Evolutionary conservation across 2,113 vertebrate genomes (phyloP), one percentile per base, ranked within the genome.

Genomic region (Callithrix jacchus): DNA sequence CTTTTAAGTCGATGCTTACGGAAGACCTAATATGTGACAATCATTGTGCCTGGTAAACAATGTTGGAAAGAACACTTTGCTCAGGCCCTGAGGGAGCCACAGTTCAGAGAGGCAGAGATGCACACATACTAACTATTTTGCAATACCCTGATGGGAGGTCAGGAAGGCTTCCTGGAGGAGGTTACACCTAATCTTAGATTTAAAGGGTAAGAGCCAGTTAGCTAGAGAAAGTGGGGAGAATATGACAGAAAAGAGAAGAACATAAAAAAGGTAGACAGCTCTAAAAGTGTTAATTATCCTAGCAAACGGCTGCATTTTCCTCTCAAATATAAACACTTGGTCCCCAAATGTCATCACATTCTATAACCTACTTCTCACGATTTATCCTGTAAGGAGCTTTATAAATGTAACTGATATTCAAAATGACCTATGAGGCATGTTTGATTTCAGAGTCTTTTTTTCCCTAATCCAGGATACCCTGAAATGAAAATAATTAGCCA

Each of bases 401-500:
- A 42, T 61, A 93, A 95, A 94, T 18, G 58, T 54, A 89, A 58
- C 52, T 27, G 70, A 71, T 61, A 81, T 76, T 87, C 56, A 82
- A 79, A 96, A 58, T 76, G 58, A 95, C 68, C 91, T 84, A n/a
- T 3, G 70, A n/a, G 13, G 42, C 37, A 68, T 68, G 56, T 92
- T 94, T 87, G 47, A 93, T 83, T 90, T 95, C 54, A 87, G 64
- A 85, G 52, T 87, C 49, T 35, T 68, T 54, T 70, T 82, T 54
- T 54, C 1, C 42, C 42, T 27, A 58, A 92, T 32, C 66, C 47
- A 81, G 80, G 83, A 35, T 21, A 94, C 61, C 37, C 54, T 76
- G 58, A 83, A 73, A 94, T 85, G 66, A 66, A 16, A 80, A 88
- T 89, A 93, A 73, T 87, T 42, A 96, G 64, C 20, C 71, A 92